Conservation (phyloP, 1,140 invertebrate genomes). For the Ostrea denselamellosa region DNA sequence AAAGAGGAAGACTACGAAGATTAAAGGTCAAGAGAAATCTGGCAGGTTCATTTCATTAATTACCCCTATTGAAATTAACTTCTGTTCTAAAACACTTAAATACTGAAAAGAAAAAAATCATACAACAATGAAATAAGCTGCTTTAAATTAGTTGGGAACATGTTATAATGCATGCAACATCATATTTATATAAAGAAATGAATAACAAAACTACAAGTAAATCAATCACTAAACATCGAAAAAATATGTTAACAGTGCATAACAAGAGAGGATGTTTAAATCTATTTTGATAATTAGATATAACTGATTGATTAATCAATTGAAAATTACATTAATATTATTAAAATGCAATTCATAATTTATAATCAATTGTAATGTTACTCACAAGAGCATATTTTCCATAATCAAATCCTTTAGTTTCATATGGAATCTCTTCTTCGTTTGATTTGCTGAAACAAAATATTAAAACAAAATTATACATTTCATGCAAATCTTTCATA, state of each 20-base stretch:
- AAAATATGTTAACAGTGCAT: no score
- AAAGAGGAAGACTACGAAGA: neutral
- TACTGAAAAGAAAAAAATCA: constrained; percentile 21
- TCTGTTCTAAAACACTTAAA: constrained; percentile 29
- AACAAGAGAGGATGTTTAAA: no score
- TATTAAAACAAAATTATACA: neutral
- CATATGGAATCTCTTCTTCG: constrained; percentile 67
- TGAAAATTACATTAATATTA: no score
- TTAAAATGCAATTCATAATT: no score
- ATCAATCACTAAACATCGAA: no score
- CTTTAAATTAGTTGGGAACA: no score
- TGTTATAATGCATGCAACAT: neutral
- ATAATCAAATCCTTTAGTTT: constrained; percentile 72
- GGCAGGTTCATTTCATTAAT: neutral
- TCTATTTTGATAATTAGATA: no score
- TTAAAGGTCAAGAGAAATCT: neutral
- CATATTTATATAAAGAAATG: neutral
- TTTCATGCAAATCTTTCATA: neutral
- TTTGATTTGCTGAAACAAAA: constrained; percentile 25
- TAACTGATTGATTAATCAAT: no score
- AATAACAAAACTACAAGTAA: no score
- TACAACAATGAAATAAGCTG: no score
- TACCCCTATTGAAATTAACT: constrained; percentile 49
- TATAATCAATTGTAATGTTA: neutral
- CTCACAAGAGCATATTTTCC: constrained; percentile 75